Conservation (phyloP, 2,888 invertebrate genomes). For the Noctua comes region DNA sequence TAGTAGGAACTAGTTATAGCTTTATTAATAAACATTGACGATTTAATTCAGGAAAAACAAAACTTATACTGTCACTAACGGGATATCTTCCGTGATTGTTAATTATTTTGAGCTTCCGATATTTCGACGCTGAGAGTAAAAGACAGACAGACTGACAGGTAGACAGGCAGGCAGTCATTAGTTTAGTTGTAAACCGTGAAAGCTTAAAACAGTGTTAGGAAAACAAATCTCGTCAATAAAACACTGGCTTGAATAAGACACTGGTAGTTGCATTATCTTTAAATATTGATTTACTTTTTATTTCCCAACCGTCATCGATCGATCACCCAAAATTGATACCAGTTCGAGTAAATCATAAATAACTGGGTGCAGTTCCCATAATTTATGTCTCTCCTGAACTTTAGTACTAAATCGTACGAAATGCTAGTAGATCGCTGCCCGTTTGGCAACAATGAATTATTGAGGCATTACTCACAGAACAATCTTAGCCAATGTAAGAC, state of each 20-base stretch:
- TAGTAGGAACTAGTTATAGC: background rate
- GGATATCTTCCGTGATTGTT: too few species aligned
- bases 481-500: slow-evolving; percentile 63
- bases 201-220: too few species aligned
- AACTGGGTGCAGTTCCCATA: slow-evolving; percentile 74
- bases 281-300: slow-evolving; percentile 8
- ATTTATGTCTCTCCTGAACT: slow-evolving; percentile 82
- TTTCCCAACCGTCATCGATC: slow-evolving; percentile 4
- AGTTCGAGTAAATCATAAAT: slow-evolving; percentile 70
- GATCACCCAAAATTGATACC: slow-evolving; percentile 22
- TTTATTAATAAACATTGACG: background rate
- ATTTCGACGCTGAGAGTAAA: too few species aligned
- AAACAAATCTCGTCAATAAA: background rate
- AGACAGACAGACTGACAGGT: too few species aligned
- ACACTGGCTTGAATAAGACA: background rate
- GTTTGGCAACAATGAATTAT: slow-evolving; percentile 79
- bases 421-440: slow-evolving; percentile 77
- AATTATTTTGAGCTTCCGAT: too few species aligned
- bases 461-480: slow-evolving; percentile 73
- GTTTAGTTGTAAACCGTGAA: too few species aligned
- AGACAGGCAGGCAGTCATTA: too few species aligned
- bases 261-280: too few species aligned
- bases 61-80: too few species aligned
- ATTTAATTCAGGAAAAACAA: background rate
- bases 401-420: slow-evolving; percentile 74